Conservation (phyloP, 2,888 invertebrate species). For the Hydroisotoma schaefferi region DNA sequence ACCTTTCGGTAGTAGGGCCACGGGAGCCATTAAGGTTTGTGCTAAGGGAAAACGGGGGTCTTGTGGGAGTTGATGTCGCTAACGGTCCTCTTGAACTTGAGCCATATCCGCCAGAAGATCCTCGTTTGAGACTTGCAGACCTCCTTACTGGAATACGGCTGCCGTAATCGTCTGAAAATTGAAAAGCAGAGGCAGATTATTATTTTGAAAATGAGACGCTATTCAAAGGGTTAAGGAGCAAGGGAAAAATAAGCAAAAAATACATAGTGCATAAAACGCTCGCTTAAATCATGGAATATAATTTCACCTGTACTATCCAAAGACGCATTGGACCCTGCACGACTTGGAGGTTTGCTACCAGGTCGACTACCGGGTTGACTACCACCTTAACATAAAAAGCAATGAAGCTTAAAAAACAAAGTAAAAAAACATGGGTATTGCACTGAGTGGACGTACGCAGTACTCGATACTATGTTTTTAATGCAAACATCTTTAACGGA, state of each 20-base stretch:
- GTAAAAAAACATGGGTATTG: too few species aligned
- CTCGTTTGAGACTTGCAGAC: constrained; percentile 46
- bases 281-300: not conserved
- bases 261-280: not conserved
- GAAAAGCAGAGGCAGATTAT: not conserved
- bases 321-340: constrained; percentile 88
- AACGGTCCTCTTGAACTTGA: constrained; percentile 27
- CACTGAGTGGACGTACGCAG: too few species aligned
- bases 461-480: too few species aligned
- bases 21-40: constrained; percentile 40
- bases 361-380: constrained; percentile 80
- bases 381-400: constrained; percentile 52
- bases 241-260: not conserved
- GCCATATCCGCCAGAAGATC: constrained; percentile 31
- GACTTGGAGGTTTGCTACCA: constrained; percentile 87
- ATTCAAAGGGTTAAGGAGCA: too few species aligned
- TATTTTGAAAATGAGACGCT: too few species aligned
- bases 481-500: too few species aligned
- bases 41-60: constrained; percentile 43
- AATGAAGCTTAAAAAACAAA: not conserved
- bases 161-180: constrained; percentile 26
- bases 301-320: constrained; percentile 76
- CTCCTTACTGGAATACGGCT: constrained; percentile 46
- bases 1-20: constrained; percentile 43
- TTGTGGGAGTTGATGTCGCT: constrained; percentile 40